Base-by-base conservation (phyloP, 2,888 invertebrate genomes). In the Amblyteles armatorius region DNA sequence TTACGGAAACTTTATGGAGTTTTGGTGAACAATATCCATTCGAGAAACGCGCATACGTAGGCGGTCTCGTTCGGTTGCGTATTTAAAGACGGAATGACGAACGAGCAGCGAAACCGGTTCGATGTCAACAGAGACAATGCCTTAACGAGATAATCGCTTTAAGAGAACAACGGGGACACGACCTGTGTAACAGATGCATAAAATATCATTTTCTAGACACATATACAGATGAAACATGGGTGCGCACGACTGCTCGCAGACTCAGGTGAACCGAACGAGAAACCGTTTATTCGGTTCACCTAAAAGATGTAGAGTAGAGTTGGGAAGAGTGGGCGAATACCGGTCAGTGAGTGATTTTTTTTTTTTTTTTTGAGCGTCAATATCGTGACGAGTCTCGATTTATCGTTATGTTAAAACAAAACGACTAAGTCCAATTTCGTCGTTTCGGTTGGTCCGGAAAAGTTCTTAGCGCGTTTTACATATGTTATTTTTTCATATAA, bases 71-170 rank as follows among this genome's bases (percentile, higher is more conserved):
- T 72, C 36, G 36, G 19, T 19, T 33, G 63, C 48, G 79, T 65
- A 72, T 79, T 79, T 65, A 72, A 65, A 72, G 63, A 63, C 71
- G 33, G 26, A 50, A 69, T 13, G 69, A 69, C 57, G 84, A 80
- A 33, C 85, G 63, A 76, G 83, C 78, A 84, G 84, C 76, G 68
- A 71, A 57, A 67, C 74, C 90, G 88, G 87, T 89, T 89, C 89
- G 89, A 89, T 90, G 86, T 88, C 90, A 90, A 89, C 89, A 88
- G 81, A 91, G 89, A 91, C 90, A 90, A 90, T 91, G 90, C 88
- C 88, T 91, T 90, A 92, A 92, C 90, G 90, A 92, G 91, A 89
- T 92, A 92, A 92, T 92, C 91, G 89, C 88, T 90, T 90, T 91
- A 91, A 91, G 90, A 90, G 91, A 89, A 87, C 87, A 90, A 87